A percentile compares a stretch with the other conserved stretches of the same genome.
Evolutionary conservation across 2,888 invertebrate species (phyloP).

Genomic region (Microctonus hyperodae): DNA sequence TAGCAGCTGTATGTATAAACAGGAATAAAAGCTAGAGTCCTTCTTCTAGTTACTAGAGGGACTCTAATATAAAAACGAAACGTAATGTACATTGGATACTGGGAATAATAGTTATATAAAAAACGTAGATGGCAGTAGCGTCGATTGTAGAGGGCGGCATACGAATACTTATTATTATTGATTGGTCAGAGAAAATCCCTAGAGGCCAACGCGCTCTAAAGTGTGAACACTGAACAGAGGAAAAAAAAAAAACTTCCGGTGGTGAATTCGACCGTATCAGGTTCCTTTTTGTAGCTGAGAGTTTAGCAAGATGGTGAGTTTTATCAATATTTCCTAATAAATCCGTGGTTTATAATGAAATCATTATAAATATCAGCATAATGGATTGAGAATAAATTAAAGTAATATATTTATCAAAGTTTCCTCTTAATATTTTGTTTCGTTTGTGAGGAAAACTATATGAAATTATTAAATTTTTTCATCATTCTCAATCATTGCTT

Average conservation of each 20-base stretch:
- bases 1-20: too few species aligned
- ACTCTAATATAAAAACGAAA: too few species aligned
- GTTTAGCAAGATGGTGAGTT: slow-evolving; percentile 50
- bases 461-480: not conserved
- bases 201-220: too few species aligned
- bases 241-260: not conserved
- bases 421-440: slow-evolving; percentile 35
- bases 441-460: not conserved
- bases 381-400: not conserved
- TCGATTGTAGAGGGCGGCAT: too few species aligned
- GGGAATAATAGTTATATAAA: too few species aligned
- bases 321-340: slow-evolving; percentile 10
- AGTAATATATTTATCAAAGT: slow-evolving; percentile 26
- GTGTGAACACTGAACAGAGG: too few species aligned
- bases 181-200: too few species aligned
- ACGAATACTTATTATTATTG: too few species aligned
- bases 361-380: slow-evolving; percentile 31
- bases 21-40: too few species aligned
- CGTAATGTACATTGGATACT: too few species aligned
- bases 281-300: slow-evolving; percentile 43
- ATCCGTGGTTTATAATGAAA: slow-evolving; percentile 40
- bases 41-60: too few species aligned
- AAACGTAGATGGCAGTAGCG: too few species aligned
- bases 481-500: not conserved
- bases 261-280: not conserved